phyloP scores from a whole-genome alignment of 2,888 invertebrate genomes.

The Clunio marinus region DNA sequence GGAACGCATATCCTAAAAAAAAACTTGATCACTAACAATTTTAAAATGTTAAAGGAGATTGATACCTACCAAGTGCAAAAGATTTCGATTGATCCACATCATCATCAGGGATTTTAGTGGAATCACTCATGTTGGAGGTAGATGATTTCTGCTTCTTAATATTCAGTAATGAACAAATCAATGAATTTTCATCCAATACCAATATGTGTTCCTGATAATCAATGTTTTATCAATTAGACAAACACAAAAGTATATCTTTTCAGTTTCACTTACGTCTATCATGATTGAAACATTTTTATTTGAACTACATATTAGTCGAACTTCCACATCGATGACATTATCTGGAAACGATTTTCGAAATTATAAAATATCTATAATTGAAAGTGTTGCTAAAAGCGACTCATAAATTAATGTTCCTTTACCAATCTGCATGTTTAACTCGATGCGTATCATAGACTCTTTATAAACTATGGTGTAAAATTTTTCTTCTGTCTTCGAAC shows the following conservation, averaged over 20 bases:
- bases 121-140: not conserved
- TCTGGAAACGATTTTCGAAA: not conserved
- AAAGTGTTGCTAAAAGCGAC: not conserved
- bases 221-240: not conserved
- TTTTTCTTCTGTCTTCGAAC: not conserved
- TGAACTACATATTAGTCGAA: conserved; percentile 16
- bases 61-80: conserved; percentile 1
- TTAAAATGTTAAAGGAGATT: not conserved
- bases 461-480: conserved; percentile 17
- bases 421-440: not conserved
- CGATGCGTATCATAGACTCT: conserved; percentile 22
- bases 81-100: not conserved
- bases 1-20: conserved; percentile 5
- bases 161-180: not conserved
- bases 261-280: conserved; percentile 11
- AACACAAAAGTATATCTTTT: no score
- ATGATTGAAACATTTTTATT: not conserved
- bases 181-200: conserved; percentile 2
- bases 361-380: not conserved
- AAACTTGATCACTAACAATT: not conserved
- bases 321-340: conserved; percentile 7
- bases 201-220: not conserved
- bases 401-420: no score
- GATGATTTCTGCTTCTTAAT: not conserved
- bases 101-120: not conserved